Conservation (phyloP, 2,888 invertebrate genomes). For the Phaonia tiefii region DNA sequence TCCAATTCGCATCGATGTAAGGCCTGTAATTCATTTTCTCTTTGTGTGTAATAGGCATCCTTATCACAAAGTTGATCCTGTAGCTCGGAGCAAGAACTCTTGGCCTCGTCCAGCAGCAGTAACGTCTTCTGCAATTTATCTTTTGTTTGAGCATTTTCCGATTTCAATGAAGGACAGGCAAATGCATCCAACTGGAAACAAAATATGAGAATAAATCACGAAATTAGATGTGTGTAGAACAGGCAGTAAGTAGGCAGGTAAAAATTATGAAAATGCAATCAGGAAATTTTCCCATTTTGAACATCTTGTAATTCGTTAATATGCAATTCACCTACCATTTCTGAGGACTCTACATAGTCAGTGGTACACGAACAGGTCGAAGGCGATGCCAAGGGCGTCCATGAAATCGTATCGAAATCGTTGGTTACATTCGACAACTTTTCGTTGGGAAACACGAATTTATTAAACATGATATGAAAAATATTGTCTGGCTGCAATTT, state of each 20-base stretch:
- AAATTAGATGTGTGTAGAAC: too few relatives aligned
- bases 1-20: conserved; percentile 77
- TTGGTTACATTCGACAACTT: conserved; percentile 71
- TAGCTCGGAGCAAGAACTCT: conserved; percentile 75
- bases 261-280: conserved; percentile 5
- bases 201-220: background rate
- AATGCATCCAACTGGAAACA: conserved; percentile 78
- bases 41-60: conserved; percentile 75
- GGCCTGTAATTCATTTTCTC: conserved; percentile 77
- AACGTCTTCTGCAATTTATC: conserved; percentile 74
- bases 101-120: conserved; percentile 74
- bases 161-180: conserved; percentile 75
- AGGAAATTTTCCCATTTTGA: conserved; percentile 1
- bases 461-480: conserved; percentile 13
- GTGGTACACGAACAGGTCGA: conserved; percentile 29
- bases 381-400: conserved; percentile 57
- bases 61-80: conserved; percentile 77
- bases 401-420: conserved; percentile 72
- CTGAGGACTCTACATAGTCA: conserved; percentile 34
- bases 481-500: too few relatives aligned
- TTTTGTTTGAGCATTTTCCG: conserved; percentile 71
- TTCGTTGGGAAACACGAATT: conserved; percentile 67
- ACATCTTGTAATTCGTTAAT: background rate
- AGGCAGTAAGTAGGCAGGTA: conserved; percentile 15
- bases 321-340: background rate